These are phyloP conservation scores for Drosophila austrosaltans DNA, from an alignment of 2,888 invertebrate genomes.

Conservation along the genomic window DNA sequence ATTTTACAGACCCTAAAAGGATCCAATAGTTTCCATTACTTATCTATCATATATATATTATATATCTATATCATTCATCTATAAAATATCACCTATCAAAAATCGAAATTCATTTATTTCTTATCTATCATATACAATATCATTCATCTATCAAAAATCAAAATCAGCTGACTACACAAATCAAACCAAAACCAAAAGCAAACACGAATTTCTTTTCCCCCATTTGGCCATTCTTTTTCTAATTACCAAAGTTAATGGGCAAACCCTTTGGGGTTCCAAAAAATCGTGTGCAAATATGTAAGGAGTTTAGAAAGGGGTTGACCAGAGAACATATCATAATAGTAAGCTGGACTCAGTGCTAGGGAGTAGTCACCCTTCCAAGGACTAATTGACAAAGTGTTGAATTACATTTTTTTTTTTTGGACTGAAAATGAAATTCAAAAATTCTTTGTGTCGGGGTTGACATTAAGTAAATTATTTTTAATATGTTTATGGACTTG, in stretches of 20 bases:
- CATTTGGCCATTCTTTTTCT: conserved; percentile 42
- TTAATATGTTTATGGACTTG: conserved; percentile 82
- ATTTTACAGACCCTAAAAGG: too few species aligned
- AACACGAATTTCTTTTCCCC: conserved; percentile 20
- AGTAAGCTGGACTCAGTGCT: conserved; percentile 20
- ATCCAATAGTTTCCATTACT: too few species aligned
- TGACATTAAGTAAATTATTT: conserved; percentile 83
- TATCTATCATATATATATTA: too few species aligned
- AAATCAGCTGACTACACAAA: conserved; percentile 34
- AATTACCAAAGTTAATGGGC: conserved; percentile 71
- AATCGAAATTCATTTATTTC: background rate
- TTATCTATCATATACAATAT: background rate
- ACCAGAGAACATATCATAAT: conserved; percentile 32
- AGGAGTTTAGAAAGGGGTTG: conserved; percentile 59
- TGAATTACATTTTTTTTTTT: conserved; percentile 66
- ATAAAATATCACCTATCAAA: too few species aligned
- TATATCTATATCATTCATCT: too few species aligned
- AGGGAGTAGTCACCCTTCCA: conserved; percentile 63
- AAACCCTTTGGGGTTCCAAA: conserved; percentile 66
- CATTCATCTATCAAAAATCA: background rate
- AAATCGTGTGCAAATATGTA: conserved; percentile 64
- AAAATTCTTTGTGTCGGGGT: conserved; percentile 43
- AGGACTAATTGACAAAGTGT: conserved; percentile 80
- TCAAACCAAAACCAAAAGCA: conserved; percentile 30
- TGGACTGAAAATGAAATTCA: conserved; percentile 43